These are phyloP conservation scores for Scytalopus superciliaris DNA, from an alignment of 2,113 vertebrate species.

Conservation along the genomic window DNA sequence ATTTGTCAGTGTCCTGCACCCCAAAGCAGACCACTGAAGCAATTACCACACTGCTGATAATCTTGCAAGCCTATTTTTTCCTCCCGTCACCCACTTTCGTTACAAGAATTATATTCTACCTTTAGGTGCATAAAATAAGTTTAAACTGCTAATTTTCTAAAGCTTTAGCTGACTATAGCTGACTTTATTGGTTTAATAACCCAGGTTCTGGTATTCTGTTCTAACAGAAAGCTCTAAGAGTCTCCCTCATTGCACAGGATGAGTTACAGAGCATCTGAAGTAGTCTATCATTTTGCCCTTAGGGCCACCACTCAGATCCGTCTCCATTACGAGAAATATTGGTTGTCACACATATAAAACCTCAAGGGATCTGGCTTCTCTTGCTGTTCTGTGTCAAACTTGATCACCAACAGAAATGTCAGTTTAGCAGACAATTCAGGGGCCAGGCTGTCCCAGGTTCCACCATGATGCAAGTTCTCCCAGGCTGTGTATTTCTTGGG, in stretches of 20 bases:
- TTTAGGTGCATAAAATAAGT: neutral
- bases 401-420: neutral
- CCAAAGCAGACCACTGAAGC: neutral
- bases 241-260: neutral
- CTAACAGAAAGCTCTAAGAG: neutral
- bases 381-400: neutral
- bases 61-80: neutral
- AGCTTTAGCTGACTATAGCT: neutral
- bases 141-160: neutral
- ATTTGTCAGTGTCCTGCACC: neutral
- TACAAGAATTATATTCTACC: neutral
- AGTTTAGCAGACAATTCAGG: neutral
- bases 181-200: neutral
- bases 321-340: accelerated
- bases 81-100: neutral
- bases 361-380: neutral
- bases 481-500: neutral
- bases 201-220: neutral
- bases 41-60: neutral
- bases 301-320: neutral
- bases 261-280: neutral
- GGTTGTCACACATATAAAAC: neutral
- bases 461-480: neutral
- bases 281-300: neutral
- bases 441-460: neutral